Evolutionary conservation across 1,140 invertebrate species (phyloP).

Genomic region (Trichogramma pretiosum): DNA sequence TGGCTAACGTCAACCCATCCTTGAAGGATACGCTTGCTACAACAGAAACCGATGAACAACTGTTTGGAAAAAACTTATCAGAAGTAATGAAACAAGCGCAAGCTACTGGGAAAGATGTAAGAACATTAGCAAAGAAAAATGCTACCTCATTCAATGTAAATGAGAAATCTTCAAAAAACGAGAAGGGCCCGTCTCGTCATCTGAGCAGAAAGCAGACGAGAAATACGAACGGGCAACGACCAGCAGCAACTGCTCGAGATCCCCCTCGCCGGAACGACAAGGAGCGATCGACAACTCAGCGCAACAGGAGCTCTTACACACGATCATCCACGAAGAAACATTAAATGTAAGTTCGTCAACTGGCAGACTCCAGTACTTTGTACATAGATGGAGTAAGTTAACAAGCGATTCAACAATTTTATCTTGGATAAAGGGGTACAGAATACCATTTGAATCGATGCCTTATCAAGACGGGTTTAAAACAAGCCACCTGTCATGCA

Average conservation of each 20-base stretch:
- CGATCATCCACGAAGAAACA: neutral
- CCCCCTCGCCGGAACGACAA: neutral
- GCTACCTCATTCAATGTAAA: no score
- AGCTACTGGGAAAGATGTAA: neutral
- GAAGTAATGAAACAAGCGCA: no score
- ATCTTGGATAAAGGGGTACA: neutral
- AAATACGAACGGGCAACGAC: neutral
- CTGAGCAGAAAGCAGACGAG: neutral
- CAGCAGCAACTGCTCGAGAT: neutral
- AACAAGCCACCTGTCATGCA: neutral
- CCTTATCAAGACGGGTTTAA: neutral
- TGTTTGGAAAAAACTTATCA: neutral
- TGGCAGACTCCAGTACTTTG: neutral
- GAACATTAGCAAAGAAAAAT: no score
- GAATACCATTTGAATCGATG: neutral
- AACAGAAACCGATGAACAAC: neutral
- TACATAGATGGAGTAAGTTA: neutral
- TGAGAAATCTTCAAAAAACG: neutral
- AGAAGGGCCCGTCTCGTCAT: neutral
- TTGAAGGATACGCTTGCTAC: neutral
- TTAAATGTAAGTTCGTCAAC: neutral
- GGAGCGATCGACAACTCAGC: neutral
- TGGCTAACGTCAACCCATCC: neutral
- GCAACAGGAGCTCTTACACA: neutral
- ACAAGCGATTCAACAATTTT: neutral